These are phyloP conservation scores for Rynchops niger DNA, from an alignment of 2,113 vertebrate genomes.

Conservation along the genomic window DNA sequence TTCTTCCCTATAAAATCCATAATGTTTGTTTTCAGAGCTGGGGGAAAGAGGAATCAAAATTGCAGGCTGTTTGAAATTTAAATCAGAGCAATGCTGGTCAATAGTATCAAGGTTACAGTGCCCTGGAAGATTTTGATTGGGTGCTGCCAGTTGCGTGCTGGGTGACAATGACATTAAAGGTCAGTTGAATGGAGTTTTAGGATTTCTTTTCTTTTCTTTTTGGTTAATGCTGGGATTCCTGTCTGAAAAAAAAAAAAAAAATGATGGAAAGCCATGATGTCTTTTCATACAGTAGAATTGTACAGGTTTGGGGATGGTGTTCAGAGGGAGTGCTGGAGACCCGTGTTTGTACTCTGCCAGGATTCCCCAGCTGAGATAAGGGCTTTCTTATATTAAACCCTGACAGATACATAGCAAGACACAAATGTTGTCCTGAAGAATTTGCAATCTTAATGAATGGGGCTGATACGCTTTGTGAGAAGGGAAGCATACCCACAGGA, in stretches of 20 bases:
- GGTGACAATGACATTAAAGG: constrained; percentile 49
- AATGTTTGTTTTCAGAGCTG: constrained; percentile 74
- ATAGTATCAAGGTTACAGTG: constrained; percentile 66
- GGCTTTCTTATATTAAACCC: not conserved
- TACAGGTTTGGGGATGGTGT: not conserved
- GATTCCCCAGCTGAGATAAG: not conserved
- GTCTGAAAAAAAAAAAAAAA: not conserved
- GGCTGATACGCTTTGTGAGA: not conserved
- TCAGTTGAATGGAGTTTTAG: not conserved
- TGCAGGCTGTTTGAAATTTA: constrained; percentile 80
- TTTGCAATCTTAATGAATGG: not conserved
- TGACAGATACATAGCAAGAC: not conserved
- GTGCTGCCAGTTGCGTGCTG: not conserved
- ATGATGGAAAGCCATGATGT: not conserved
- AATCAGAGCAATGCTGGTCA: constrained; percentile 75
- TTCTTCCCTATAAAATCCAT: constrained; percentile 80
- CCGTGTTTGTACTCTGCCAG: not conserved
- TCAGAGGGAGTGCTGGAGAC: not conserved
- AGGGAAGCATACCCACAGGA: not conserved
- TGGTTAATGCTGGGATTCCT: not conserved
- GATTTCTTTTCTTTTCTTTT: not conserved
- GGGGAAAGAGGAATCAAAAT: constrained; percentile 70
- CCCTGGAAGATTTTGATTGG: constrained; percentile 49
- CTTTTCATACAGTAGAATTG: not conserved
- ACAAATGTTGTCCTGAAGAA: not conserved